These are phyloP conservation scores for Leptatherina wallacei DNA, from an alignment of 2,797 vertebrate genomes.

Conservation along the genomic window DNA sequence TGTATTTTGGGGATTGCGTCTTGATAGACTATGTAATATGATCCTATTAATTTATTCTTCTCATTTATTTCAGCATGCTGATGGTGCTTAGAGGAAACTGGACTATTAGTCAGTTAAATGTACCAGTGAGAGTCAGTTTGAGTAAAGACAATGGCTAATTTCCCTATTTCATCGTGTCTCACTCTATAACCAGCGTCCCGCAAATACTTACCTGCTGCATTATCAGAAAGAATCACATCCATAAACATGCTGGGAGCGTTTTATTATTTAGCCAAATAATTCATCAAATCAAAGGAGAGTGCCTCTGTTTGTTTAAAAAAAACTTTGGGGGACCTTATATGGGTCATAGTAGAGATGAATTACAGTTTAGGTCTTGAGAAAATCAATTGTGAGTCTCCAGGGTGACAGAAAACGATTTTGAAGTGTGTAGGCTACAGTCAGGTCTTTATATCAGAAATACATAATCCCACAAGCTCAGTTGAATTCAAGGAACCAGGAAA, in stretches of 20 bases:
- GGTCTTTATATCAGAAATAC: constrained; percentile 71
- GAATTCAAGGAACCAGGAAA: constrained; percentile 57
- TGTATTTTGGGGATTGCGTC: constrained; percentile 12
- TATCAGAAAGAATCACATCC: constrained; percentile 34
- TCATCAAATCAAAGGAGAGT: constrained; percentile 28
- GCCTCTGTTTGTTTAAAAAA: constrained; percentile 41
- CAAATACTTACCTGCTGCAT: constrained; percentile 53
- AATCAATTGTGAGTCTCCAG: constrained; percentile 65
- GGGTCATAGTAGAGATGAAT: constrained; percentile 63
- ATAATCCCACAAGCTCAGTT: constrained; percentile 65
- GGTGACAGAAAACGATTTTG: constrained; percentile 51
- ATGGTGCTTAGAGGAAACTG: constrained; percentile 43
- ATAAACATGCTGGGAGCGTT: constrained; percentile 2
- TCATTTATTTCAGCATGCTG: constrained; percentile 56
- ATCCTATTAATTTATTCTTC: constrained; percentile 46
- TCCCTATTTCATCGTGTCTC: constrained; percentile 41
- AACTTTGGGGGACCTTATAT: constrained; percentile 49
- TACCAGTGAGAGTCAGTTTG: constrained; percentile 49
- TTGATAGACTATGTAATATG: constrained; percentile 50
- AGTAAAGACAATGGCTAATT: constrained; percentile 62
- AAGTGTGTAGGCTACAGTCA: constrained; percentile 44
- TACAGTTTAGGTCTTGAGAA: constrained; percentile 65
- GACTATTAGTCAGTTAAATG: constrained; percentile 69
- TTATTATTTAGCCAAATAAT: constrained; percentile 39
- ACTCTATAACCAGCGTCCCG: constrained; percentile 26